Conservation (phyloP, 2,797 vertebrate genomes). For the Synaphobranchus kaupii region DNA sequence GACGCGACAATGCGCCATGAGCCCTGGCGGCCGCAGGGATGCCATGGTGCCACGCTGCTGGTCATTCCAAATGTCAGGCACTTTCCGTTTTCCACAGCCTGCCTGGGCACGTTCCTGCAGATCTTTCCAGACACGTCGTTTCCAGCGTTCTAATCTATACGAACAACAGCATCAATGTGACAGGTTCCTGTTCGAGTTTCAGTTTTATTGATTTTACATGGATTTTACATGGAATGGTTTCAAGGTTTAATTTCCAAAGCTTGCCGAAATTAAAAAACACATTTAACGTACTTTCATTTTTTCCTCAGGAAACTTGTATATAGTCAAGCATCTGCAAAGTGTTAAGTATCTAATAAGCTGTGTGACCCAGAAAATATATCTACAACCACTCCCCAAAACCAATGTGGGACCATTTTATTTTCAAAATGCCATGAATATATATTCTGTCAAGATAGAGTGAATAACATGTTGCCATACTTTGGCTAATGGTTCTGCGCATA, state of each 20-base stretch:
- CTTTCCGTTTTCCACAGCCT: conserved; percentile 54
- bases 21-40: conserved; percentile 7
- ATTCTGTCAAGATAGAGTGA: background rate
- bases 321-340: background rate
- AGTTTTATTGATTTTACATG: background rate
- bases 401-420: background rate
- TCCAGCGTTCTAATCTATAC: conserved; percentile 46
- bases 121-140: conserved; percentile 65
- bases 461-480: background rate
- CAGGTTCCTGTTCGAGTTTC: background rate
- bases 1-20: background rate
- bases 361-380: background rate
- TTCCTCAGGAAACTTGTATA: background rate
- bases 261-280: too few species aligned
- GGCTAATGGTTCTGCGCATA: background rate
- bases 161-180: background rate
- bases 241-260: background rate
- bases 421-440: background rate
- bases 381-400: background rate
- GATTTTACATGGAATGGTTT: background rate
- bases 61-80: conserved; percentile 66
- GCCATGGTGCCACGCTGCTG: conserved; percentile 52
- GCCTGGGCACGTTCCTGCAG: conserved; percentile 57
- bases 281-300: background rate
- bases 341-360: background rate